A percentile compares a stretch with the other conserved stretches of the same genome.
Evolutionary conservation across 2,113 vertebrate genomes (phyloP).

Genomic region (Xenus cinereus): DNA sequence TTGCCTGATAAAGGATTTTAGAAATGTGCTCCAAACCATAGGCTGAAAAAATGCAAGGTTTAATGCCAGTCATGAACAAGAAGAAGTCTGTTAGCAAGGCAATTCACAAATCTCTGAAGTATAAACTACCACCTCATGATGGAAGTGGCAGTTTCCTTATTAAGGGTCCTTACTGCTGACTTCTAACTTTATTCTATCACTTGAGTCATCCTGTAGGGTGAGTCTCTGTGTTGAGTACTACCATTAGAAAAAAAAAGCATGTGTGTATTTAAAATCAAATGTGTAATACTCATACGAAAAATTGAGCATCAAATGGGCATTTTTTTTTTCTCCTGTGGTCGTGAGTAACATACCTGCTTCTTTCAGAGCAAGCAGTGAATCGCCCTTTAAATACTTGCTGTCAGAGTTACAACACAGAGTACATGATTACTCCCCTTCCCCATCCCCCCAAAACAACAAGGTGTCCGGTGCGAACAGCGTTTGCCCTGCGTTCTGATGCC

Average conservation of each 20-base stretch:
- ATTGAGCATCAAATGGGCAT: background rate
- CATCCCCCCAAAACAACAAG: background rate
- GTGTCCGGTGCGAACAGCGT: background rate
- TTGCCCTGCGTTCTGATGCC: constrained; percentile 29
- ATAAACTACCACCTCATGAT: background rate
- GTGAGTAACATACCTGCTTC: background rate
- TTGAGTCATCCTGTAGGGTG: background rate
- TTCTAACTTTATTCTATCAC: background rate
- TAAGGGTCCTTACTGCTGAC: background rate
- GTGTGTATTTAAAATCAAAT: background rate
- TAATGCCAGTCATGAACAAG: background rate
- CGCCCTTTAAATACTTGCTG: constrained; percentile 44
- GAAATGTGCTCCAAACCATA: background rate
- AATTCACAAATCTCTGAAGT: background rate
- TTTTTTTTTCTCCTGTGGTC: background rate
- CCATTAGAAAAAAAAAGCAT: background rate
- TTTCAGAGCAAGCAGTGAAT: background rate
- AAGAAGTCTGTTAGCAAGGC: background rate
- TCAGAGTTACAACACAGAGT: constrained; percentile 31
- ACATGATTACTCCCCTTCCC: background rate
- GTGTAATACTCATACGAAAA: background rate
- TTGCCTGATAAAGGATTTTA: background rate
- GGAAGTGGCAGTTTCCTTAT: background rate
- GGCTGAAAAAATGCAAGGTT: background rate
- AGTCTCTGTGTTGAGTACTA: background rate